These are phyloP conservation scores for Luperina testacea DNA, from an alignment of 2,888 invertebrate genomes.

Conservation along the genomic window DNA sequence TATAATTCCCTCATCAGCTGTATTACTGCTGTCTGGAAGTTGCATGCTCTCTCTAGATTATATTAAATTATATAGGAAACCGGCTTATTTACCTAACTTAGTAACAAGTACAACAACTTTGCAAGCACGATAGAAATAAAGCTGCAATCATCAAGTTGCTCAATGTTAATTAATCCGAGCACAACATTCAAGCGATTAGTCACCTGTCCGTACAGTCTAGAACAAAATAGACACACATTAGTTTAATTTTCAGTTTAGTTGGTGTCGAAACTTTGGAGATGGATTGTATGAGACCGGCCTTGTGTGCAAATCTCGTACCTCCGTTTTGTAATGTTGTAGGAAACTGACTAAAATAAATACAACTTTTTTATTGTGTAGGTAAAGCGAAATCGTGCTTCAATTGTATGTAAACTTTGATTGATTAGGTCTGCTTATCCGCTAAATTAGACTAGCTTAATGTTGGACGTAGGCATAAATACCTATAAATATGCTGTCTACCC, in stretches of 20 bases:
- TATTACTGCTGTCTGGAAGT: no score
- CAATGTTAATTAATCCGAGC: constrained; percentile 46
- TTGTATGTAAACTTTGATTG: neutral
- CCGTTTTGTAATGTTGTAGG: constrained; percentile 44
- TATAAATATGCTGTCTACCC: neutral
- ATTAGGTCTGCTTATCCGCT: constrained; percentile 1
- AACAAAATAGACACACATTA: constrained; percentile 50
- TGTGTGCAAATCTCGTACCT: constrained; percentile 43
- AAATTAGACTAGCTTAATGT: neutral
- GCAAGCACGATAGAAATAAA: constrained; percentile 4
- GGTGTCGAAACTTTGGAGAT: constrained; percentile 49
- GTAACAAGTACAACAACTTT: neutral
- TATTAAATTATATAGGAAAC: neutral
- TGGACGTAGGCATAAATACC: neutral
- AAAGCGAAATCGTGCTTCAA: neutral
- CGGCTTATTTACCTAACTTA: neutral
- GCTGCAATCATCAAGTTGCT: constrained; percentile 25
- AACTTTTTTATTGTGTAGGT: constrained; percentile 3
- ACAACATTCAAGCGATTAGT: constrained; percentile 41
- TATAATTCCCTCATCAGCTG: neutral
- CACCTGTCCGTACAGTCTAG: constrained; percentile 40
- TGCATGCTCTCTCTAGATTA: neutral
- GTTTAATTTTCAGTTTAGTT: constrained; percentile 37
- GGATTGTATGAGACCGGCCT: constrained; percentile 46
- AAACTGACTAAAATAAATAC: constrained; percentile 6